Percentiles rank a stretch among this genome's conserved stretches.
These are phyloP conservation scores for Yoshiicerus persimilis DNA, from an alignment of 1,140 invertebrate species.

Conservation along the genomic window DNA sequence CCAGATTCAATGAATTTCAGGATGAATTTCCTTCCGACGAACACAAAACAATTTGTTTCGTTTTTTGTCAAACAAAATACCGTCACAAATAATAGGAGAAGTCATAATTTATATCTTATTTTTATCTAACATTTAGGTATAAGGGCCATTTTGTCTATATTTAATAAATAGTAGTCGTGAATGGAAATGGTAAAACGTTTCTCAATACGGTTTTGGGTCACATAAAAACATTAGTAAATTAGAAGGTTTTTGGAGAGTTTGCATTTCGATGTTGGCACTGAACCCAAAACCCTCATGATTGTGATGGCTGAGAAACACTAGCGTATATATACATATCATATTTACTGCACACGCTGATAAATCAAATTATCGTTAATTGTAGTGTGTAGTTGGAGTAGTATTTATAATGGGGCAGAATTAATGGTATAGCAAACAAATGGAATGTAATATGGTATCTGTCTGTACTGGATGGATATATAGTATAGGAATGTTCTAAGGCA, in stretches of 20 bases:
- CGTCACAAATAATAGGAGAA: too few species aligned
- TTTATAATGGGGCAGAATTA: neutral
- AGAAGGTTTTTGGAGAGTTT: neutral
- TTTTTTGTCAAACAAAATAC: too few species aligned
- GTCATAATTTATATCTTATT: too few species aligned
- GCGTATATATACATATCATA: neutral
- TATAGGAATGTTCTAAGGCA: neutral
- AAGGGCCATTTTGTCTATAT: too few species aligned
- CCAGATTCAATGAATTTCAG: too few species aligned
- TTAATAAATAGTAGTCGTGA: too few species aligned
- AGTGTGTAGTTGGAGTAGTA: neutral
- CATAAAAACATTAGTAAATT: neutral
- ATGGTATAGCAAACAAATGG: neutral
- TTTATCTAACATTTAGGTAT: too few species aligned
- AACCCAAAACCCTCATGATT: neutral
- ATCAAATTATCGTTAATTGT: constrained; percentile 1
- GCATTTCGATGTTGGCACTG: neutral
- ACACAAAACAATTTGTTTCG: too few species aligned
- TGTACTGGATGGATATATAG: neutral
- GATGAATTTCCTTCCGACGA: too few species aligned
- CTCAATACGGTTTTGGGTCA: too few species aligned
- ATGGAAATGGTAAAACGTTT: too few species aligned
- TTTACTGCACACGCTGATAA: neutral
- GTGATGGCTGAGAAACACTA: neutral
- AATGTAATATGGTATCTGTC: neutral